These are phyloP conservation scores for Elysia chlorotica DNA, from an alignment of 1,140 invertebrate species.

Conservation along the genomic window DNA sequence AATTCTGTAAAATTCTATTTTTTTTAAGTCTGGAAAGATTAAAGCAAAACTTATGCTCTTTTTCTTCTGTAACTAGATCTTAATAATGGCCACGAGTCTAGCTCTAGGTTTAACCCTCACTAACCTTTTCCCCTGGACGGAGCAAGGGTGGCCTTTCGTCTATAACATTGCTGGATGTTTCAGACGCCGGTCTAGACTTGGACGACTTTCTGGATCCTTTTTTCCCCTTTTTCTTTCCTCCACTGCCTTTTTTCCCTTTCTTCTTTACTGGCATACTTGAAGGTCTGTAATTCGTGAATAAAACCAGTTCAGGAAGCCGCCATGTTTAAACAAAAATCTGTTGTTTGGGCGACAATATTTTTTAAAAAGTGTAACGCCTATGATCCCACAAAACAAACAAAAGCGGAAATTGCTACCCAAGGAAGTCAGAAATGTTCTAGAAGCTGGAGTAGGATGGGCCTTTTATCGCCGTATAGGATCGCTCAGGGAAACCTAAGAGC, in stretches of 20 bases:
- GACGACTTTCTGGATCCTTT: constrained; percentile 31
- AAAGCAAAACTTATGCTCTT: neutral
- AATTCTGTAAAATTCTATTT: neutral
- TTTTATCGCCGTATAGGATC: too few relatives aligned
- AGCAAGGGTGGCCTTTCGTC: constrained; percentile 31
- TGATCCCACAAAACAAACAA: too few relatives aligned
- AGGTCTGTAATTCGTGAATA: neutral
- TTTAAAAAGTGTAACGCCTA: too few relatives aligned
- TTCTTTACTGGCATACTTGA: constrained; percentile 43
- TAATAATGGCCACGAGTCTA: neutral
- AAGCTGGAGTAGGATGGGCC: too few relatives aligned
- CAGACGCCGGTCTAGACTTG: constrained; percentile 30
- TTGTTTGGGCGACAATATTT: too few relatives aligned
- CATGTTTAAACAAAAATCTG: constrained; percentile 15
- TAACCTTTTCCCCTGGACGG: constrained; percentile 48
- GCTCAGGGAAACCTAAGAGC: too few relatives aligned
- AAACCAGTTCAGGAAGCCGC: neutral
- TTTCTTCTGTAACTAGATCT: neutral
- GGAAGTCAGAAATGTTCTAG: too few relatives aligned
- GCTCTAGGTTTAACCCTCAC: neutral
- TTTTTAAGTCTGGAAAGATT: neutral
- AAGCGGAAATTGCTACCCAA: too few relatives aligned
- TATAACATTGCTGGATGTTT: neutral
- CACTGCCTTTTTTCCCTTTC: constrained; percentile 32
- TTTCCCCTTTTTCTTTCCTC: constrained; percentile 38